phyloP scores from a whole-genome alignment of 2,797 vertebrate species.

The Rhinophrynus dorsalis region DNA sequence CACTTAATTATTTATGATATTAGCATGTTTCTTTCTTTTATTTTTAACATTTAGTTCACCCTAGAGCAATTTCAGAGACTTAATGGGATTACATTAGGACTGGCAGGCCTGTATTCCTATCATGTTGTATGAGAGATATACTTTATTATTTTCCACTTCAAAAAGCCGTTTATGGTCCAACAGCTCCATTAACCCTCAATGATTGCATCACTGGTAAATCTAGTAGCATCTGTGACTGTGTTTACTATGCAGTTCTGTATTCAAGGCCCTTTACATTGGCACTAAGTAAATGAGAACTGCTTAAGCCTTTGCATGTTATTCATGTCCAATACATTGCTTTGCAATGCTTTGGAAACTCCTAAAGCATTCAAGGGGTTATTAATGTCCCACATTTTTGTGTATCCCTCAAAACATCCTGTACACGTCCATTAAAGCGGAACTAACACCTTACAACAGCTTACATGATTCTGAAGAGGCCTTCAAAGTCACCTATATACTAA shows the following conservation, averaged over 20 bases:
- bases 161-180: constrained; percentile 30
- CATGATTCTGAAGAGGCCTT: no score
- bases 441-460: no score
- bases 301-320: no score
- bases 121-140: constrained; percentile 28
- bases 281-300: no score
- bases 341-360: no score
- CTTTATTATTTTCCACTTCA: constrained; percentile 46
- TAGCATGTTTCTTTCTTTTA: constrained; percentile 54
- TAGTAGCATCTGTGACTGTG: background rate
- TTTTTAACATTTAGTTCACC: constrained; percentile 55
- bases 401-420: no score
- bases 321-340: no score
- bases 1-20: constrained; percentile 60
- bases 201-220: constrained; percentile 23
- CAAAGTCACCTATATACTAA: no score
- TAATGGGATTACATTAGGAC: constrained; percentile 51
- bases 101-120: constrained; percentile 37
- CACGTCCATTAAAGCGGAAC: no score
- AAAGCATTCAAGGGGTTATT: no score
- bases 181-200: constrained; percentile 42
- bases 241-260: background rate
- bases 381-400: no score
- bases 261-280: background rate
- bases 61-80: constrained; percentile 44